phyloP scores from a whole-genome alignment of 2,797 vertebrate genomes.

The Eospalax fontanierii region DNA sequence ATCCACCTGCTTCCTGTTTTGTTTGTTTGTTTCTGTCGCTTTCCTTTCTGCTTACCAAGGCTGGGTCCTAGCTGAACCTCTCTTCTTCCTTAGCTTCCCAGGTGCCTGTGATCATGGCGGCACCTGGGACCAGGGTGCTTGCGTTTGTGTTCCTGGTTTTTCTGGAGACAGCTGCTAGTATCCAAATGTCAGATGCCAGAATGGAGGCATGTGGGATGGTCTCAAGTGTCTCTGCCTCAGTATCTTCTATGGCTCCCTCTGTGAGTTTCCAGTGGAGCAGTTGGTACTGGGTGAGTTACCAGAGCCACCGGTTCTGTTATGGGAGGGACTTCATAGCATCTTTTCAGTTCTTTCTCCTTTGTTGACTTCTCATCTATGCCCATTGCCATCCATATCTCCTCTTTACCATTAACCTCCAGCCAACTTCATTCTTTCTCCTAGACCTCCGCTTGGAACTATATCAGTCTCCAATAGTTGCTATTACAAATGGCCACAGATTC shows the following conservation, averaged over 20 bases:
- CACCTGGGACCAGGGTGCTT: not conserved
- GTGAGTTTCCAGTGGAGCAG: conserved; percentile 8
- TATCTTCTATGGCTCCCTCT: not conserved
- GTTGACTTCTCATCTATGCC: not conserved
- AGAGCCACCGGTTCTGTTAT: not conserved
- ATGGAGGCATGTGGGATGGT: conserved; percentile 35
- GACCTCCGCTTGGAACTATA: not conserved
- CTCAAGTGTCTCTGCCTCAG: conserved; percentile 28
- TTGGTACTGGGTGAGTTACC: conserved; percentile 70
- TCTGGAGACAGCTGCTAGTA: conserved; percentile 53
- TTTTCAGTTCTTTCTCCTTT: not conserved
- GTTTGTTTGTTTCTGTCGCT: not conserved
- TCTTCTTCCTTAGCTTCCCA: not conserved
- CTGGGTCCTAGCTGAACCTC: not conserved
- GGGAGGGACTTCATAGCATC: not conserved
- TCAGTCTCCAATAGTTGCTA: not conserved
- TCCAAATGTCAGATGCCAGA: not conserved
- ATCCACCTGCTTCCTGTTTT: no score
- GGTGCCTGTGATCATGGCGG: conserved; percentile 71
- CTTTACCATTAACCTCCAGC: not conserved
- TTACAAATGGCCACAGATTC: not conserved
- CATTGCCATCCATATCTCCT: not conserved
- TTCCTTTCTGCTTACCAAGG: not conserved
- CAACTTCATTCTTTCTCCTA: not conserved
- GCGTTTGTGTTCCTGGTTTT: not conserved